Evolutionary conservation across 53 echinoderm and acorn worm genomes (phyloP), one percentile per base, ranked within the genome.

Genomic region (Arbacia lixula): DNA sequence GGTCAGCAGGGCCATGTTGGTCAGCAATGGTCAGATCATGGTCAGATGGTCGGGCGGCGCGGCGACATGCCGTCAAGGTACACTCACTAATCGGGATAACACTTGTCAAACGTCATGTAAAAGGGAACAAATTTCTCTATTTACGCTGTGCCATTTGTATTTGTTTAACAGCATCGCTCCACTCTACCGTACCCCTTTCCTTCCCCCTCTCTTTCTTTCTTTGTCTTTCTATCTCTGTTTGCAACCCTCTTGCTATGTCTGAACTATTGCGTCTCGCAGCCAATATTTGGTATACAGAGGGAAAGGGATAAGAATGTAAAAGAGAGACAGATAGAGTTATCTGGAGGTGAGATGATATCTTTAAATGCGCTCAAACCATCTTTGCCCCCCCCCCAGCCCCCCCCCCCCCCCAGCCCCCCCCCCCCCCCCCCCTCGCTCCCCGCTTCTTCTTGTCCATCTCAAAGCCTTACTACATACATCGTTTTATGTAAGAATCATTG

Each of bases 71-170:
- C 67, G 39, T 36, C 37, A 17, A 19, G 35, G 19, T 38, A 39
- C 22, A 24, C 29, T 66, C n/a, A n/a, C n/a, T 66, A 41, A 69
- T 69, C 69, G 69, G 69, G 69, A 69, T 28, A 69, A 42, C 27
- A 69, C 43, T 69, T 27, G 43, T 69, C 42, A 69, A 39, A 46
- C 36, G 39, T 36, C 67, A 24, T 35, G 20, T 36, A 67, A 67
- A 67, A 22, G 67, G 67, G 3, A 42, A 14, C 27, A 41, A 3
- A 39, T 26, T 69, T 41, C 40, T 27, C 29, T 28, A 43, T 66
- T 66, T 38, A 41, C 32, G 30, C 20, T 27, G 36, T 21, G 52
- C 34, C 33, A 74, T 49, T 28, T 25, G 30, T 32, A 14, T 32
- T 8, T 21, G 16, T 27, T 34, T 9, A 31, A 0, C 8, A 20